Evolutionary conservation across 2,797 vertebrate genomes (phyloP).

Genomic region (Pagetopsis macropterus): DNA sequence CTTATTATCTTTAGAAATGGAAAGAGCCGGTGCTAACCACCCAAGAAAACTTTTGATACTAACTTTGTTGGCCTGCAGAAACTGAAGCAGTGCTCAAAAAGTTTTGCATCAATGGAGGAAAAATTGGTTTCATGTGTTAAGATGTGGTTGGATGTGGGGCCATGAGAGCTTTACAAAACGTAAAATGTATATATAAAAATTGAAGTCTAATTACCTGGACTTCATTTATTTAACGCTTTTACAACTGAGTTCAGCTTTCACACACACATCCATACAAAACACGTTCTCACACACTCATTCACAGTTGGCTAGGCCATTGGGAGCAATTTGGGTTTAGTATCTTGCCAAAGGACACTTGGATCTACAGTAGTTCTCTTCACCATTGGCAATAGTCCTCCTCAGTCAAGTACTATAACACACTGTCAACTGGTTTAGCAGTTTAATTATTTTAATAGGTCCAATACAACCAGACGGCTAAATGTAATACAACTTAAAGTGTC

Average conservation of each 20-base stretch:
- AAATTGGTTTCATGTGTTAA: not conserved
- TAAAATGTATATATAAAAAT: no score
- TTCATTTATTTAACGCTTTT: no score
- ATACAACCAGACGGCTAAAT: slow-evolving; percentile 70
- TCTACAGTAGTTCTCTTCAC: not conserved
- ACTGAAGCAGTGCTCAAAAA: not conserved
- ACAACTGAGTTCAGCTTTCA: no score
- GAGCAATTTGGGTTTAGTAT: no score
- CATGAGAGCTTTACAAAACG: not conserved
- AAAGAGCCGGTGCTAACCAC: slow-evolving; percentile 20
- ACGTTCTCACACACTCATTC: no score
- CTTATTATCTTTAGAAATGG: not conserved
- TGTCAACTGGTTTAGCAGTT: no score
- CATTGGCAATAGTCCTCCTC: no score
- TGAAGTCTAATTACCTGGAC: no score
- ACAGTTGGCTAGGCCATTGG: no score
- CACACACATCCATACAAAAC: no score
- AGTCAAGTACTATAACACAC: no score
- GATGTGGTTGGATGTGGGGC: not conserved
- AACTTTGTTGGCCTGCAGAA: not conserved
- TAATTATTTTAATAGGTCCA: not conserved
- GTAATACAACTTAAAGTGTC: slow-evolving; percentile 52
- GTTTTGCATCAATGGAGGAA: not conserved
- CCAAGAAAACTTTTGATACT: not conserved
- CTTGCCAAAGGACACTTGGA: no score